Evolutionary conservation across 30 jellyfish, hydroid and myxozoan species (phyloP), one percentile per base, ranked within the genome.

Genomic region (Hydractinia symbiolongicarpus): DNA sequence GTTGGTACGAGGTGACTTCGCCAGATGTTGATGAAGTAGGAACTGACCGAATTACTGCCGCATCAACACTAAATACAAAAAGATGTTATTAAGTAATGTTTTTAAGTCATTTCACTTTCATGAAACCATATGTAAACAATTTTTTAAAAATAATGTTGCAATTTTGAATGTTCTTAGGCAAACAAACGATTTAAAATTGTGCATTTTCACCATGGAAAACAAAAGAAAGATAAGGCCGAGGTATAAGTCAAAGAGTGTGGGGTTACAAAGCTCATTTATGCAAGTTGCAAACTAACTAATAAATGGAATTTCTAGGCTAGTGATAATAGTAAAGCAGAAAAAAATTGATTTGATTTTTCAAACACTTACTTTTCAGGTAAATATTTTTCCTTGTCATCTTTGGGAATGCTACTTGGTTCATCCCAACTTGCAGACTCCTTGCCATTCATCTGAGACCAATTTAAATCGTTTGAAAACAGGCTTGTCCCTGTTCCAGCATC

Each of bases 11-110:
- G 1, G 91, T 83, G 15, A 69, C 91, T 50, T 86, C 95, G 7
- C 81, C 87, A 61, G 81, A 30, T 7, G 91, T 82, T 56, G 88
- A 73, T 6, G 97, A 77, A 9, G 95, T 49, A 54, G 91, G 97
- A 13, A 72, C 82, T 5, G 97, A 90, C 76, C 79, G 79, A 9
- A 90, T 90, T 7, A 90, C 94, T 9, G 97, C 97, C 13, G 95
- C 79, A 88, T 90, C 97, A 50, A 90, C 84, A 68, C 97, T 90
- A 21, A 13, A 4, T 7, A 54, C 52, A 56, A 58, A n/a, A 15
- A 68, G 5, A 73, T 20, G 44, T 30, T 30, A 30, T 17, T 5
- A 57, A 53, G 4, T 61, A 82, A 10, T 21, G 54, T 6, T 61
- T n/a, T 30, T 66, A 20, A 20, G 4, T 53, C 53, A 16, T 17